Base-by-base conservation (phyloP, 2,113 vertebrate genomes). In the Malurus alboscapulatus region DNA sequence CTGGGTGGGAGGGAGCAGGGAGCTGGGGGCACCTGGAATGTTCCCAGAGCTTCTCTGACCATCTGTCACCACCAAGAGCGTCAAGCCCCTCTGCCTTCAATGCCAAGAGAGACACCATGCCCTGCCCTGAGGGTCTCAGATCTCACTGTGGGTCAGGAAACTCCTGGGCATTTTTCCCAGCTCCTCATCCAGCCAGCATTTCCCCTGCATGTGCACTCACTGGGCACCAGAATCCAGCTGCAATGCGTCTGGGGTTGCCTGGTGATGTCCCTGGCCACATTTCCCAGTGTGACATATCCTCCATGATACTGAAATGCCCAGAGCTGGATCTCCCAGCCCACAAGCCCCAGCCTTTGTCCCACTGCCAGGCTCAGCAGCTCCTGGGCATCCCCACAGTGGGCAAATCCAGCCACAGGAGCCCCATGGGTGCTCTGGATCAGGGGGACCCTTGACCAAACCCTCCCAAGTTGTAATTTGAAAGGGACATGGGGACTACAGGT, bases 401-500 rank as follows among this genome's bases (percentile, higher is more conserved):
- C 29, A 69, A 40, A 62, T 4, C 5, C 21, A 45, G 51, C 11
- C 27, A 45, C 22, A 25, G 32, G 38, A 59, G 8, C 7, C 19
- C 10, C 19, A 38, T 38, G 38, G 38, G 38, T 10, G 38, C 36
- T 45, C 45, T 65, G 45, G 32, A 38, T 13, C 25, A 29, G 58
- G 18, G 15, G 5, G 2, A 2, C 0, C 20, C 8, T 42, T 34
- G 61, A 17, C 8, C 30, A 72, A 38, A 22, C 13, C 27, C 18
- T 51, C 19, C 86, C 59, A 74, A 88, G 38, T 19, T 11, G 7
- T 20, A 40, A 12, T 3, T 38, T 38, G 25, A 9, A 38, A 29
- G 59, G 27, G 59, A 12, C 19, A 47, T 0, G 0, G 27, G 36
- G 27, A 7, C 7, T 27, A 22, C 20, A 17, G 6, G 36, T 16